Evolutionary conservation across 2,113 vertebrate genomes (phyloP), one percentile per base, ranked within the genome.

Genomic region (Tenrec ecaudatus): DNA sequence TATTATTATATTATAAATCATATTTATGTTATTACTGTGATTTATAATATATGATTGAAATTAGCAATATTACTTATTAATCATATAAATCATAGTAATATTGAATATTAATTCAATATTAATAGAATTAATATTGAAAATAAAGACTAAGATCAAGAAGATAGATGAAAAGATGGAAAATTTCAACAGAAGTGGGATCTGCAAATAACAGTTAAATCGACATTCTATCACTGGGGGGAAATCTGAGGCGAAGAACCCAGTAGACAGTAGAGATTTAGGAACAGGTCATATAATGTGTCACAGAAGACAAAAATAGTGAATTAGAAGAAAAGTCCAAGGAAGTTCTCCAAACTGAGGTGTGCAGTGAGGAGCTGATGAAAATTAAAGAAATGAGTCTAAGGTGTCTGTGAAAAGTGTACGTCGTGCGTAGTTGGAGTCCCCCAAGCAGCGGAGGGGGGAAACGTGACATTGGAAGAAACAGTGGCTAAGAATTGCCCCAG

Each of bases 91-190:
- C 66, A 68, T 68, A 10, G 11, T 71, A 33, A 33, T 71, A 33
- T 68, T 71, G 68, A 71, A n/a, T 71, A 71, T 71, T 71, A 33
- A 33, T 80, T 43, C 15, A 22, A 88, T 94, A 31, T 81, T 90
- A 23, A 62, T 78, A 10, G 43, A 27, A 75, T 76, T 89, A 83
- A 38, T 92, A 79, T 77, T 90, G 86, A 78, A 87, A 82, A 76
- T 76, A 76, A 76, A 27, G 23, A 23, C 66, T 43, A 53, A 3
- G 69, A 4, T 57, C 36, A 43, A 85, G 60, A 86, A 90, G 81
- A 66, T 62, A 85, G 82, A 66, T 76, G 82, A 38, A 86, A 83
- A 66, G 29, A 15, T 89, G 66, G 38, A 40, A 83, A 80, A 73
- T 77, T 79, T 82, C 57, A 91, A 25, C 7, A 73, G 31, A 91